Conservation (phyloP, 1,140 invertebrate species). For the Drosophila saltans region DNA sequence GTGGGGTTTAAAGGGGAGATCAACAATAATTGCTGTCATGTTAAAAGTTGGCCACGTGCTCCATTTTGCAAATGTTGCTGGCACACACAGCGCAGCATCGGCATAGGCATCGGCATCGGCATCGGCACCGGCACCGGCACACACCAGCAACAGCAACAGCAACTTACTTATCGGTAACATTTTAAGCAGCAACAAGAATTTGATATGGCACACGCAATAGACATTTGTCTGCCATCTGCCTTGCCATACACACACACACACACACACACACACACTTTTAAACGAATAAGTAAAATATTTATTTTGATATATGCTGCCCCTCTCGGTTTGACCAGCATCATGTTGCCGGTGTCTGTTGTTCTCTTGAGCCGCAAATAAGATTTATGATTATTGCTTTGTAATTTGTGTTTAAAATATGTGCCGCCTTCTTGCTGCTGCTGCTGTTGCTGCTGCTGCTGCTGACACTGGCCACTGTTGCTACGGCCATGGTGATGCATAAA, state of each 20-base stretch:
- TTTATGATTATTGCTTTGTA: conserved; percentile 82
- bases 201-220: conserved; percentile 77
- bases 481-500: conserved; percentile 60
- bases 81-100: conserved; percentile 57
- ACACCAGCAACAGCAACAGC: conserved; percentile 25
- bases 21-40: conserved; percentile 54
- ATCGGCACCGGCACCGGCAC: conserved; percentile 43
- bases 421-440: conserved; percentile 53
- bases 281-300: conserved; percentile 8
- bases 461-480: conserved; percentile 33
- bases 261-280: conserved; percentile 27
- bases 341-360: conserved; percentile 52
- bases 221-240: conserved; percentile 68
- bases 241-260: conserved; percentile 35
- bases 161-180: conserved; percentile 16
- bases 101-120: conserved; percentile 40
- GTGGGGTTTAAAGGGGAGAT: neutral
- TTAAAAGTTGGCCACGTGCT: conserved; percentile 62
- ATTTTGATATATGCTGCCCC: conserved; percentile 71
- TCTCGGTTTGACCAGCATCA: conserved; percentile 39
- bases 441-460: conserved; percentile 30
- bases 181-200: conserved; percentile 42
- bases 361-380: conserved; percentile 74
- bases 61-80: conserved; percentile 62
- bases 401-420: conserved; percentile 82